Conservation (phyloP, 2,888 invertebrate genomes). For the Leucoptera coffeella region DNA sequence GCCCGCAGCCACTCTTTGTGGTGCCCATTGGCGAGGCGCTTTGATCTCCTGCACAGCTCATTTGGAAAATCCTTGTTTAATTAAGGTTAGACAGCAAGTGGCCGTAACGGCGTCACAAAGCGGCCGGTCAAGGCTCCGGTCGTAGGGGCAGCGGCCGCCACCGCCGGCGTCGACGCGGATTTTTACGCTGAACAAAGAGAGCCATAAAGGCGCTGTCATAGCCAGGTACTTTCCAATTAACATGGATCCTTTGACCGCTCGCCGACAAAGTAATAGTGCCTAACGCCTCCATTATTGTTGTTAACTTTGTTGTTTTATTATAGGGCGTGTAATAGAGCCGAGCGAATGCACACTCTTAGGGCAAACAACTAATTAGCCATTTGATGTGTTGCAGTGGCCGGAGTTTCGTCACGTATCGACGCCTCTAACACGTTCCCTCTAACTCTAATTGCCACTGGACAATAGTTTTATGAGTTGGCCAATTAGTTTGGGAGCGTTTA, state of each 20-base stretch:
- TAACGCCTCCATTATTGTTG: constrained; percentile 25
- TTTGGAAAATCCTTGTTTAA: constrained; percentile 54
- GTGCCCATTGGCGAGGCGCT: constrained; percentile 33
- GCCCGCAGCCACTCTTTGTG: constrained; percentile 42
- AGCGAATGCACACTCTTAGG: no score
- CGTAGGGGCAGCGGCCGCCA: constrained; percentile 10
- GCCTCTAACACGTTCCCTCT: no score
- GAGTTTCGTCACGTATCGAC: no score
- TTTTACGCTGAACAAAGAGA: constrained; percentile 41
- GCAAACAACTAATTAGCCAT: neutral
- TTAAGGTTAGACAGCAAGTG: constrained; percentile 54
- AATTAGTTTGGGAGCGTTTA: constrained; percentile 40
- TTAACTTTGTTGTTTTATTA: constrained; percentile 22
- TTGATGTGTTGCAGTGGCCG: neutral
- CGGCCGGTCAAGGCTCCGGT: constrained; percentile 44
- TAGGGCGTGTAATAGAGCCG: constrained; percentile 18
- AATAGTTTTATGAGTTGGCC: constrained; percentile 44
- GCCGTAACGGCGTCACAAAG: constrained; percentile 50
- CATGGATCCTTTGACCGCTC: constrained; percentile 45
- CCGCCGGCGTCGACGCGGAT: constrained; percentile 18
- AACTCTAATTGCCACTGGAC: constrained; percentile 18
- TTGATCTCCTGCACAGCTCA: constrained; percentile 41
- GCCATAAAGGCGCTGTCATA: constrained; percentile 47
- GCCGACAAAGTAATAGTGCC: constrained; percentile 27
- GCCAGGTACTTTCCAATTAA: constrained; percentile 51